These are phyloP conservation scores for Camponotus floridanus DNA, from an alignment of 1,140 invertebrate genomes.

Conservation along the genomic window DNA sequence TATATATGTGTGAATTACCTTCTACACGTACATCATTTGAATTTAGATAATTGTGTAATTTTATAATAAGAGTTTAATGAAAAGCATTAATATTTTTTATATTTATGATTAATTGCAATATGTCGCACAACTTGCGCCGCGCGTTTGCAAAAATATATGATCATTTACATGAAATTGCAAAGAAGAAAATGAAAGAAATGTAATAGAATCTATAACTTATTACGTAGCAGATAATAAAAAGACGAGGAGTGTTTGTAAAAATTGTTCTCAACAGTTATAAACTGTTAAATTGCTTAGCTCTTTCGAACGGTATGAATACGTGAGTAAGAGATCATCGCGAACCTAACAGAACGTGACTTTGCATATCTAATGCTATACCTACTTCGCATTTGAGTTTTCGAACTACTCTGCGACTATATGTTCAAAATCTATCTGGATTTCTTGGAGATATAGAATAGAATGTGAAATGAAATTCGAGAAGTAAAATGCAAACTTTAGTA, in stretches of 20 bases:
- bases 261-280: constrained; percentile 23
- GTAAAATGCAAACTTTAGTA: constrained; percentile 18
- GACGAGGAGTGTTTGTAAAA: background rate
- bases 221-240: constrained; percentile 3
- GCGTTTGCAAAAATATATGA: background rate
- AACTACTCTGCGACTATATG: constrained; percentile 6
- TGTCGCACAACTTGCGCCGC: no score
- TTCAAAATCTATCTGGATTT: constrained; percentile 40
- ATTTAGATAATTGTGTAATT: background rate
- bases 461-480: background rate
- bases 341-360: constrained; percentile 40
- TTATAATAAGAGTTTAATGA: constrained; percentile 2
- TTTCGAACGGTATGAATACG: constrained; percentile 46
- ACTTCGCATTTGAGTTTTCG: constrained; percentile 45
- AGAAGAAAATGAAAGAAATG: background rate
- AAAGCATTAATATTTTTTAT: background rate
- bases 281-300: constrained; percentile 48
- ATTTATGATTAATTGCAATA: constrained; percentile 9
- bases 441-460: background rate
- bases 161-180: constrained; percentile 1
- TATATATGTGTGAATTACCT: background rate
- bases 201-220: constrained; percentile 1
- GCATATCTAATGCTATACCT: constrained; percentile 42
- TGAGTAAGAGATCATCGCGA: constrained; percentile 47
- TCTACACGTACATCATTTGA: background rate